phyloP scores from a whole-genome alignment of 1,140 invertebrate species.

The Cardiocondyla obscurior region DNA sequence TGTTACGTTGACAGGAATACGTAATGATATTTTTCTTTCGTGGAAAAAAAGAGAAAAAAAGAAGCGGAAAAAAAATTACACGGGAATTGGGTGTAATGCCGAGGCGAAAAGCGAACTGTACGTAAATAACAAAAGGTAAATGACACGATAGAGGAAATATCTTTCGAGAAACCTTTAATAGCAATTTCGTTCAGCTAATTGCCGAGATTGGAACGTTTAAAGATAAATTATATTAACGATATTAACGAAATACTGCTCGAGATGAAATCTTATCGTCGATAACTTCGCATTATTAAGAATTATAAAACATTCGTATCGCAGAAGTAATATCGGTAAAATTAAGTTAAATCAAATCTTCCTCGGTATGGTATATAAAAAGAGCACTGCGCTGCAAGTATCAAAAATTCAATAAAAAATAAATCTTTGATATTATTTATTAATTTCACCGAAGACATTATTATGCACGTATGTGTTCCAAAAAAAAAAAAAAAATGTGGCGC shows the following conservation, averaged over 20 bases:
- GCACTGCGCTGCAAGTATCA: no score
- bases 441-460: background rate
- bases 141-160: background rate
- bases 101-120: background rate
- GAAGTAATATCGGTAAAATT: background rate
- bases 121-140: background rate
- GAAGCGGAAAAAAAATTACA: background rate
- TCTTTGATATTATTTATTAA: background rate
- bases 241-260: background rate
- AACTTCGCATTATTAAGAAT: background rate
- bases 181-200: constrained; percentile 2
- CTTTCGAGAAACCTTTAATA: background rate
- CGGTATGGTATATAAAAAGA: background rate
- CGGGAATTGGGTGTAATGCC: background rate
- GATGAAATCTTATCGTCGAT: background rate
- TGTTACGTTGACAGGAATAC: background rate
- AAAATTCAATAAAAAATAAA: background rate
- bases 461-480: no score
- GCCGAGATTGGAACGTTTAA: background rate
- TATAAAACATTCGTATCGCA: background rate
- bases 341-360: background rate
- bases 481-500: background rate
- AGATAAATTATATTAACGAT: constrained; percentile 23
- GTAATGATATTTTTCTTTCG: background rate
- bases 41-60: no score